These are phyloP conservation scores for Lomographa bimaculata DNA, from an alignment of 2,888 invertebrate species.

Conservation along the genomic window DNA sequence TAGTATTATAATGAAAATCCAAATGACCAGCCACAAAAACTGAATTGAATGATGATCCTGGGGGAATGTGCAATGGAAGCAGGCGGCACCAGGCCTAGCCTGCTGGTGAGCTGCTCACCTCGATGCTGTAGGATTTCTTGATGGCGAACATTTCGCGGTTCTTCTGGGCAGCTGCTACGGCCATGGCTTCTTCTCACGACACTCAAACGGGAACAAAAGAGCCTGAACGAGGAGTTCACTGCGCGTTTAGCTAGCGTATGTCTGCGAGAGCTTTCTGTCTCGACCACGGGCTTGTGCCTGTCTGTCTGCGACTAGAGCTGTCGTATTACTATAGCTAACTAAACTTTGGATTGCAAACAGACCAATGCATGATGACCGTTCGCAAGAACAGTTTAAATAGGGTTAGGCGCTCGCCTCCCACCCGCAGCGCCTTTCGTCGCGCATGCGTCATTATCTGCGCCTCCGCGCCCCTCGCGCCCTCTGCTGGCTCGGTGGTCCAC, in stretches of 20 bases:
- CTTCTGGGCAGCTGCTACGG: constrained; percentile 96
- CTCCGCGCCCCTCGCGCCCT: constrained; percentile 53
- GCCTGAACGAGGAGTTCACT: constrained; percentile 81
- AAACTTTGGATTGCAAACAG: constrained; percentile 87
- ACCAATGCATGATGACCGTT: constrained; percentile 87
- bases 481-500: constrained; percentile 25
- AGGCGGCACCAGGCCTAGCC: constrained; percentile 28
- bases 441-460: constrained; percentile 82
- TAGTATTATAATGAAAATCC: constrained; percentile 20
- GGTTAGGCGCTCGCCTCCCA: constrained; percentile 81
- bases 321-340: constrained; percentile 84
- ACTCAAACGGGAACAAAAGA: constrained; percentile 75
- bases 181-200: constrained; percentile 86
- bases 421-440: constrained; percentile 81
- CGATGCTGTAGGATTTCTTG: constrained; percentile 98
- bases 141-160: constrained; percentile 98
- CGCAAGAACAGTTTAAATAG: constrained; percentile 87
- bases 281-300: constrained; percentile 85
- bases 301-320: constrained; percentile 82
- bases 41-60: constrained; percentile 32
- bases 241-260: constrained; percentile 80
- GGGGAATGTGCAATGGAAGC: constrained; percentile 38
- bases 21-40: constrained; percentile 35
- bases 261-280: constrained; percentile 80
- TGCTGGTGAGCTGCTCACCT: constrained; percentile 86